A percentile compares a stretch with the other conserved stretches of the same genome.
Evolutionary conservation across 2,113 vertebrate genomes (phyloP).

Genomic region (Perca schrenkii): DNA sequence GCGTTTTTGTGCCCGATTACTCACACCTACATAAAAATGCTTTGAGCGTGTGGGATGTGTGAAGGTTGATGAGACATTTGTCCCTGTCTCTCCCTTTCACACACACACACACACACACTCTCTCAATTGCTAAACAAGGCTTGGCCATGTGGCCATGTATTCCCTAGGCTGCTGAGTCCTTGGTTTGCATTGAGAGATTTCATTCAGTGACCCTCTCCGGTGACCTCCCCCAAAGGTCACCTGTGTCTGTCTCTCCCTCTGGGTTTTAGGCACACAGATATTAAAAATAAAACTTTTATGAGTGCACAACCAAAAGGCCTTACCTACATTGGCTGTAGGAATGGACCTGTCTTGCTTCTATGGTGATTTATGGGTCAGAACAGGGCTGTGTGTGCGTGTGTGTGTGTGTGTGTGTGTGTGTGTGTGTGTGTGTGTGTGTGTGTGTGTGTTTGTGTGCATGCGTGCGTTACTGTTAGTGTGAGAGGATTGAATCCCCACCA

Average conservation of each 20-base stretch:
- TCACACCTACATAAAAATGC: background rate
- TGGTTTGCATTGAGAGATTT: constrained; percentile 59
- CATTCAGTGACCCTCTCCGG: constrained; percentile 34
- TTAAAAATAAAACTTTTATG: constrained; percentile 17
- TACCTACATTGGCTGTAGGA: background rate
- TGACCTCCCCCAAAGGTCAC: constrained; percentile 69
- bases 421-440: too few species aligned
- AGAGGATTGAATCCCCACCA: constrained; percentile 26
- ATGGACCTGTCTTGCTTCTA: background rate
- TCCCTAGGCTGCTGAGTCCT: constrained; percentile 66
- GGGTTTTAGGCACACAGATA: constrained; percentile 20
- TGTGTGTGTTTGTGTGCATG: too few species aligned
- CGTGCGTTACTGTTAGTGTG: background rate
- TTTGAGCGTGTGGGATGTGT: constrained; percentile 17
- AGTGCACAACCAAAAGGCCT: constrained; percentile 6
- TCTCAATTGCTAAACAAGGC: constrained; percentile 40
- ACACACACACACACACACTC: background rate
- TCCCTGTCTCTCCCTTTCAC: constrained; percentile 26
- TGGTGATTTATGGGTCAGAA: constrained; percentile 18
- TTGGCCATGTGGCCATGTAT: constrained; percentile 32
- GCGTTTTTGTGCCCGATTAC: background rate
- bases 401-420: background rate
- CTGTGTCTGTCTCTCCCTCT: constrained; percentile 50
- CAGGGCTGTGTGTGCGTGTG: background rate
- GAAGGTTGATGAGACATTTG: constrained; percentile 44